These are phyloP conservation scores for Artemisiospiza belli DNA, from an alignment of 2,113 vertebrate genomes.

Conservation along the genomic window DNA sequence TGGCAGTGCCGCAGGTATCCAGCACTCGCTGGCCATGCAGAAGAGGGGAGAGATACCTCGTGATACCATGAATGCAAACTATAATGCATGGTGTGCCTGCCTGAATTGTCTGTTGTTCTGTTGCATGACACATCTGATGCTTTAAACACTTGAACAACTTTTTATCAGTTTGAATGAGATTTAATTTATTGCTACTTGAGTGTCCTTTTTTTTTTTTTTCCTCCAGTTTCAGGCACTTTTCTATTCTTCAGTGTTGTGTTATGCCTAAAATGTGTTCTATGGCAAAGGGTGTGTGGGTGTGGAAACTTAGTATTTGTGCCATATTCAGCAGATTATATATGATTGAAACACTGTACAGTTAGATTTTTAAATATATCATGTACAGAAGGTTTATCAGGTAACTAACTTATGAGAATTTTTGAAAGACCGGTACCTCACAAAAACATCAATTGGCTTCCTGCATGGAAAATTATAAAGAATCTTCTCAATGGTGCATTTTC, in stretches of 20 bases:
- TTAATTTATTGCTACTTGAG: slow-evolving; percentile 91
- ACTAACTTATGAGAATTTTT: slow-evolving; percentile 64
- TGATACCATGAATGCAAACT: slow-evolving; percentile 69
- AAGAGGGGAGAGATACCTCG: slow-evolving; percentile 32
- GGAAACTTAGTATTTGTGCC: slow-evolving; percentile 74
- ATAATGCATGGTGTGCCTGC: slow-evolving; percentile 82
- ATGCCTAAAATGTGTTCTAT: slow-evolving; percentile 77
- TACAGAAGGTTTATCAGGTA: slow-evolving; percentile 60
- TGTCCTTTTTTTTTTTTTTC: slow-evolving; percentile 7
- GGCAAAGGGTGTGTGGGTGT: slow-evolving; percentile 72
- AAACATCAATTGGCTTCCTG: slow-evolving; percentile 51
- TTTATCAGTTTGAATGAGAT: slow-evolving; percentile 82
- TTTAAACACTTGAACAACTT: slow-evolving; percentile 89
- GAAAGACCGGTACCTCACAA: slow-evolving; percentile 62
- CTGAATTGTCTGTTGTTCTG: slow-evolving; percentile 78
- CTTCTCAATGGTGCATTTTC: slow-evolving; percentile 38
- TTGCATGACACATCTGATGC: slow-evolving; percentile 89
- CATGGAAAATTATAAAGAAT: slow-evolving; percentile 21
- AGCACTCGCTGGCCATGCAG: slow-evolving; percentile 49
- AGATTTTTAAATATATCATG: slow-evolving; percentile 49
- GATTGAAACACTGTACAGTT: slow-evolving; percentile 69
- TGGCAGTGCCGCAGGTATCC: slow-evolving; percentile 31
- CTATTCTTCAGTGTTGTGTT: slow-evolving; percentile 75
- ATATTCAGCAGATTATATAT: slow-evolving; percentile 69
- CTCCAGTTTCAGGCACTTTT: slow-evolving; percentile 77